Conservation (phyloP, 2,797 vertebrate genomes). For the Podarcis lilfordi region DNA sequence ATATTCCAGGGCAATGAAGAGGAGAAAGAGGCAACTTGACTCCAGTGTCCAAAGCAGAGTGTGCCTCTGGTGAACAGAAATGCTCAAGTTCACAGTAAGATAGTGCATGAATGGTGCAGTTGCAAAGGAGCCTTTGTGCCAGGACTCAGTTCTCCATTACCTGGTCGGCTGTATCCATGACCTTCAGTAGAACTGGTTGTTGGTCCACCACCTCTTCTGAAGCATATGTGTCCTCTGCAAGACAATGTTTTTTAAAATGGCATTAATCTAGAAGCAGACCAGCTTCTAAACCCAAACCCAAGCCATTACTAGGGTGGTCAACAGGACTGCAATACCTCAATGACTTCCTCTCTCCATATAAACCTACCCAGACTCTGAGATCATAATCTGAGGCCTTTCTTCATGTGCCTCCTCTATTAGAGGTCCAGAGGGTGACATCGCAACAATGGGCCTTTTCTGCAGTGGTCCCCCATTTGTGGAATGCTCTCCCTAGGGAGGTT, state of each 20-base stretch:
- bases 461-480: no score
- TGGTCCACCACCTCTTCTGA: constrained; percentile 91
- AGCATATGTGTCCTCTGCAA: constrained; percentile 90
- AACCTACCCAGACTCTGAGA: no score
- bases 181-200: constrained; percentile 86
- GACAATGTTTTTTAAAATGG: constrained; percentile 7
- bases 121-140: neutral
- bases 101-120: neutral
- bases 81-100: neutral
- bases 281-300: neutral
- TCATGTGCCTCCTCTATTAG: no score
- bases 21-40: neutral
- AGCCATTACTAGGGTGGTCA: neutral
- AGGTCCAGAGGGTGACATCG: no score
- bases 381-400: no score
- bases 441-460: no score
- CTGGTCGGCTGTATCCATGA: constrained; percentile 95
- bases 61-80: neutral
- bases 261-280: neutral
- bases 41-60: neutral
- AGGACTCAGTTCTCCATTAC: constrained; percentile 67
- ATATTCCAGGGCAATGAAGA: neutral
- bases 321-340: no score
- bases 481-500: no score
- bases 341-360: no score